A percentile compares a stretch with the other conserved stretches of the same genome.
Conservation (phyloP, 2,797 vertebrate species). For the Lepilemur ruficaudatus region DNA sequence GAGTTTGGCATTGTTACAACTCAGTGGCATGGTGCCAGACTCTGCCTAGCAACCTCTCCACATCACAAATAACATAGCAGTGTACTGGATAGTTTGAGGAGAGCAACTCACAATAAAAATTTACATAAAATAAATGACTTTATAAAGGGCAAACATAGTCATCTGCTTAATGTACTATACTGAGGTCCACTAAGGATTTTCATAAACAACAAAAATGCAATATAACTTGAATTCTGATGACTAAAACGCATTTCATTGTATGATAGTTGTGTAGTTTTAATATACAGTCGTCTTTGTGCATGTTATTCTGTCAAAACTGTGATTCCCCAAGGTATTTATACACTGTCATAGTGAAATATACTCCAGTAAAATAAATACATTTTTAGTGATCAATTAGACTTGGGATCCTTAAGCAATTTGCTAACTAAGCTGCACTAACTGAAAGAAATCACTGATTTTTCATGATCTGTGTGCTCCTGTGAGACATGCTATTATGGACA, state of each 20-base stretch:
- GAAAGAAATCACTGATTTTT: not conserved
- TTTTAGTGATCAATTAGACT: slow-evolving; percentile 25
- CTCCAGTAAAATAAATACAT: not conserved
- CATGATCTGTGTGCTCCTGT: not conserved
- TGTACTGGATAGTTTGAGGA: not conserved
- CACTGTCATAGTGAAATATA: not conserved
- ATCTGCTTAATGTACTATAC: slow-evolving; percentile 2
- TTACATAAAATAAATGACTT: slow-evolving; percentile 37
- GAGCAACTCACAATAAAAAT: not conserved
- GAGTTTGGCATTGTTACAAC: not conserved
- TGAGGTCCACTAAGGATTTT: slow-evolving; percentile 22
- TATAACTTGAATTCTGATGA: not conserved
- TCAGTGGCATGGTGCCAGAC: not conserved
- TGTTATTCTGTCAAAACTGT: slow-evolving; percentile 36
- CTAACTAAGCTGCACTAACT: not conserved
- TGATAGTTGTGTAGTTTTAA: not conserved
- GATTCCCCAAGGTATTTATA: not conserved
- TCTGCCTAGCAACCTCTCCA: not conserved
- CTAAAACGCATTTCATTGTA: not conserved
- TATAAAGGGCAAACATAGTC: slow-evolving; percentile 5
- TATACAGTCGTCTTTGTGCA: not conserved
- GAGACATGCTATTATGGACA: not conserved
- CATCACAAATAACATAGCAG: not conserved
- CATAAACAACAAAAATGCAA: slow-evolving; percentile 47
- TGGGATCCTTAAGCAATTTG: not conserved